These are phyloP conservation scores for Octonoba sinensis DNA, from an alignment of 2,888 invertebrate species.

Conservation along the genomic window DNA sequence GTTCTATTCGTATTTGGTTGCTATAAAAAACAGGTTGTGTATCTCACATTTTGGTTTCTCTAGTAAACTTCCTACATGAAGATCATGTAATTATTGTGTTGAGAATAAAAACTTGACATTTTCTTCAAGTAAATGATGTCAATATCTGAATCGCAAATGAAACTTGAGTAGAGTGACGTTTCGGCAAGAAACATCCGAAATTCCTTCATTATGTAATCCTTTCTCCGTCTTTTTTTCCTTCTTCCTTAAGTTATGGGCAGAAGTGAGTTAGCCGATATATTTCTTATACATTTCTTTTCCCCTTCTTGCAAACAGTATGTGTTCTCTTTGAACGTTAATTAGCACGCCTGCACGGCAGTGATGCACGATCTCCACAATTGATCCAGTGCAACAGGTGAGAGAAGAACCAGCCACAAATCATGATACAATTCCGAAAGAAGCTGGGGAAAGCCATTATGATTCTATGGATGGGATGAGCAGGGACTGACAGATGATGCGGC, in stretches of 20 bases:
- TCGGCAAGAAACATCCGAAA: too few relatives aligned
- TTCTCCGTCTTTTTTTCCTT: slow-evolving; percentile 10
- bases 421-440: slow-evolving; percentile 17
- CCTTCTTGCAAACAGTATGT: slow-evolving; percentile 4
- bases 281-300: slow-evolving; percentile 2
- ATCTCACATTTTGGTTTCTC: too few relatives aligned
- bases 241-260: slow-evolving; percentile 19
- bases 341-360: slow-evolving; percentile 14
- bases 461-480: background rate
- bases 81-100: too few relatives aligned
- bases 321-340: slow-evolving; percentile 13
- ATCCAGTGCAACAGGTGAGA: slow-evolving; percentile 28
- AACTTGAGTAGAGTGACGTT: too few relatives aligned
- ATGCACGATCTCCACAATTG: slow-evolving; percentile 3
- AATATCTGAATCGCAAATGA: too few relatives aligned
- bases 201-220: background rate
- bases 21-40: too few relatives aligned
- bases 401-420: slow-evolving; percentile 4
- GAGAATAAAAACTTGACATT: too few relatives aligned
- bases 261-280: background rate
- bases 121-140: too few relatives aligned
- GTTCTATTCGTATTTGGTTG: too few relatives aligned
- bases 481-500: background rate
- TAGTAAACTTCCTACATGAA: too few relatives aligned
- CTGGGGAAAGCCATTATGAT: background rate